Evolutionary conservation across 2,113 vertebrate species (phyloP).

Genomic region (Pseudopipra pipra): DNA sequence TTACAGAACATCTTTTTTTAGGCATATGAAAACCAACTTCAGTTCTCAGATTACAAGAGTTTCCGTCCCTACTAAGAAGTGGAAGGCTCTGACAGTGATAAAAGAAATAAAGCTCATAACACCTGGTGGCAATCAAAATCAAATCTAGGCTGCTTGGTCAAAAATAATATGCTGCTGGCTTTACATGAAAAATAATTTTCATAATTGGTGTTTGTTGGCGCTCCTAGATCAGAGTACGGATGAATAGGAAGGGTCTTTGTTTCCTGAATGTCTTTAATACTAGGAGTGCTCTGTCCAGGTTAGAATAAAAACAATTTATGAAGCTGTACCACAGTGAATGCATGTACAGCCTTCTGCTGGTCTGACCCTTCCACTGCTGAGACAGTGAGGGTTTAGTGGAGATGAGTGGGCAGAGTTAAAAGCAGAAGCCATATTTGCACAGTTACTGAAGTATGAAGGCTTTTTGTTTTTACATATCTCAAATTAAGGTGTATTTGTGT

Average conservation of each 20-base stretch:
- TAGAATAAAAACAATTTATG: background rate
- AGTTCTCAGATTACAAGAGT: background rate
- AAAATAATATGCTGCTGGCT: background rate
- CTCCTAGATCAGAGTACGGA: background rate
- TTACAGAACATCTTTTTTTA: background rate
- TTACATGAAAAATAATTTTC: background rate
- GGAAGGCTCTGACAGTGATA: background rate
- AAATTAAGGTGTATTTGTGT: background rate
- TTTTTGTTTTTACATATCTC: background rate
- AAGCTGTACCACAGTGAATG: background rate
- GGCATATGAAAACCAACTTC: background rate
- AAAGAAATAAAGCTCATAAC: background rate
- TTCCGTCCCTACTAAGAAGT: background rate
- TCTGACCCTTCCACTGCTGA: background rate
- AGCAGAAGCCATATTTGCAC: background rate
- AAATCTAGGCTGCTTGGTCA: background rate
- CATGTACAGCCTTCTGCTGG: background rate
- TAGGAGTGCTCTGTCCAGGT: background rate
- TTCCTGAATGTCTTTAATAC: background rate
- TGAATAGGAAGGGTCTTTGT: background rate
- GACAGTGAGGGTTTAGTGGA: background rate
- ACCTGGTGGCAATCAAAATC: background rate
- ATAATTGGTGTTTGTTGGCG: background rate
- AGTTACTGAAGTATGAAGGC: background rate
- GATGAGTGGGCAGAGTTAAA: background rate